Evolutionary conservation across 2,797 vertebrate species (phyloP).

Genomic region (Silurus aristotelis): DNA sequence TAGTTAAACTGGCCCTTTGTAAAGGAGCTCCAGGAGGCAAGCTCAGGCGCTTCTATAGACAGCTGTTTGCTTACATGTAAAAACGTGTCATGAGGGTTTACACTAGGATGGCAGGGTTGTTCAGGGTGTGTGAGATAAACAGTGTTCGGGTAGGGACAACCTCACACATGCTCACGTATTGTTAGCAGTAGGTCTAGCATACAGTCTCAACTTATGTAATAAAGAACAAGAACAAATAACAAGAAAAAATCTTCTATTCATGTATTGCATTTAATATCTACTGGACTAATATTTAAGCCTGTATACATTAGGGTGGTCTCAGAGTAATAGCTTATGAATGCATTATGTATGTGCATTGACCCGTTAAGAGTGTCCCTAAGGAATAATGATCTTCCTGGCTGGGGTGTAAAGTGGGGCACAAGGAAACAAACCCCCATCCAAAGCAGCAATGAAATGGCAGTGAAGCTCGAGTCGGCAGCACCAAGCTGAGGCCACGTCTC

Average conservation of each 20-base stretch:
- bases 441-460: slow-evolving; percentile 22
- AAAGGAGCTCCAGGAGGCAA: slow-evolving; percentile 48
- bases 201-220: background rate
- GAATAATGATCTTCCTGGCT: slow-evolving; percentile 65
- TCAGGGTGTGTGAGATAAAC: slow-evolving; percentile 13
- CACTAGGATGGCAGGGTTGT: slow-evolving; percentile 20
- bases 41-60: slow-evolving; percentile 47
- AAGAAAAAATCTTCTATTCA: background rate
- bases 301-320: slow-evolving; percentile 42
- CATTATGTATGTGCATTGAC: slow-evolving; percentile 60
- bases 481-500: slow-evolving; percentile 24
- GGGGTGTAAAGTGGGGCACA: slow-evolving; percentile 49
- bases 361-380: slow-evolving; percentile 63
- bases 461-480: slow-evolving; percentile 15
- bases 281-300: slow-evolving; percentile 19
- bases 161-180: background rate
- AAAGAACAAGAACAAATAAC: background rate
- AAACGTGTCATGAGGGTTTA: slow-evolving; percentile 44
- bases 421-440: slow-evolving; percentile 46
- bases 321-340: slow-evolving; percentile 49
- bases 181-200: slow-evolving; percentile 6
- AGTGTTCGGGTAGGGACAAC: background rate
- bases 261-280: background rate
- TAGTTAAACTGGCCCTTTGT: slow-evolving; percentile 56
- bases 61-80: slow-evolving; percentile 39